Percentiles rank a stretch among this genome's conserved stretches.
Evolutionary conservation across 2,888 invertebrate genomes (phyloP).

Genomic region (Hoplodrina blanda): DNA sequence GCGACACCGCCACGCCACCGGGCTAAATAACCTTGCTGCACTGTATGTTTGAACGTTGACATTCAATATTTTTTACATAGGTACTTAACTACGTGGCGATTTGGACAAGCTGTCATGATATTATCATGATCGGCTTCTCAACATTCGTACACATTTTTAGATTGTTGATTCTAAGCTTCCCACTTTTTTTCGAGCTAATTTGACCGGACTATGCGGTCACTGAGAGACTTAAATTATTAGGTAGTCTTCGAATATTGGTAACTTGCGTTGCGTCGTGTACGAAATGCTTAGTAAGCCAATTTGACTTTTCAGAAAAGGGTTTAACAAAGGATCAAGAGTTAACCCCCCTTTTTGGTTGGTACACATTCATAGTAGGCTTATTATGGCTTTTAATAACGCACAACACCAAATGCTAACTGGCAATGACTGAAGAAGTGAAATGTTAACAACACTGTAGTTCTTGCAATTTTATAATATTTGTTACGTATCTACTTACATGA

Average conservation of each 20-base stretch:
- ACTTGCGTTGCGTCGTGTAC: constrained; percentile 27
- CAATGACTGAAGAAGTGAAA: not conserved
- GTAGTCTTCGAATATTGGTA: too few relatives aligned
- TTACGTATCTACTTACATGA: not conserved
- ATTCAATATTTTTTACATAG: too few relatives aligned
- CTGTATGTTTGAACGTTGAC: too few relatives aligned
- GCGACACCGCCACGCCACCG: too few relatives aligned
- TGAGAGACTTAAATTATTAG: not conserved
- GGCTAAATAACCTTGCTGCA: too few relatives aligned
- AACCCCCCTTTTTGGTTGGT: constrained; percentile 86
- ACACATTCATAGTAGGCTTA: constrained; percentile 76
- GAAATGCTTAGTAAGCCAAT: constrained; percentile 66
- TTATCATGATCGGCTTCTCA: too few relatives aligned
- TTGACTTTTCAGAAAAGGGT: constrained; percentile 87
- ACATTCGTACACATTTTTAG: too few relatives aligned
- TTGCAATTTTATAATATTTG: constrained; percentile 7
- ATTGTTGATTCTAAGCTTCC: too few relatives aligned
- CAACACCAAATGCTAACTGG: constrained; percentile 40
- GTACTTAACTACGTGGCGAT: too few relatives aligned
- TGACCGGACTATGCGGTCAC: too few relatives aligned
- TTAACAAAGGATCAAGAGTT: constrained; percentile 87
- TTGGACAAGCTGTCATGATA: too few relatives aligned
- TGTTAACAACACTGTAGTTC: constrained; percentile 27
- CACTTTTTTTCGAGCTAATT: too few relatives aligned
- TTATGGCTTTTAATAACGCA: constrained; percentile 62